Conservation (phyloP, 1,140 invertebrate genomes). For the Bombyx mori region DNA sequence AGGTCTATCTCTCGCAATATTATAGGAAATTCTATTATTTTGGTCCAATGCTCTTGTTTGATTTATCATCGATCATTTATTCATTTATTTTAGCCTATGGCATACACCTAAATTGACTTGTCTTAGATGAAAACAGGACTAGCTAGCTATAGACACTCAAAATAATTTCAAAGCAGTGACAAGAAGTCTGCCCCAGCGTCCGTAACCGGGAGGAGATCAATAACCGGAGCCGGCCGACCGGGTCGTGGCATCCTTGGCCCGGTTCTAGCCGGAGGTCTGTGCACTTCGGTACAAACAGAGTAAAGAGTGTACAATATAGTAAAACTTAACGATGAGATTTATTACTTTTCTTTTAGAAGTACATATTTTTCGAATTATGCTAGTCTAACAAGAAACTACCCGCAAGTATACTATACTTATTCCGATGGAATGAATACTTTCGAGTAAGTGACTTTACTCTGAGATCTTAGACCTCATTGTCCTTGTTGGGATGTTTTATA, state of each 20-base stretch:
- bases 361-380: neutral
- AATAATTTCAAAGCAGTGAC: neutral
- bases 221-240: slow-evolving; percentile 25
- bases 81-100: too few relatives aligned
- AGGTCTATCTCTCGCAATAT: too few relatives aligned
- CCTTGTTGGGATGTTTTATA: too few relatives aligned
- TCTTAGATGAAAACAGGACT: neutral
- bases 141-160: neutral
- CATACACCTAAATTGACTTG: too few relatives aligned
- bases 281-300: neutral
- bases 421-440: neutral
- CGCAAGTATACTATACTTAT: neutral
- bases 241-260: slow-evolving; percentile 40
- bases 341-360: neutral
- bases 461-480: too few relatives aligned
- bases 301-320: neutral
- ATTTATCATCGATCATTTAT: too few relatives aligned
- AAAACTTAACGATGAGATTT: neutral
- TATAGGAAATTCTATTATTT: too few relatives aligned
- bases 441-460: too few relatives aligned
- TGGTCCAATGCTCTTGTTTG: too few relatives aligned
- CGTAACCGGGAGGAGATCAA: slow-evolving; percentile 23
- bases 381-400: too few relatives aligned
- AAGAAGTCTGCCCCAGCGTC: slow-evolving; percentile 6
- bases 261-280: slow-evolving; percentile 11